Conservation (phyloP, 1,140 invertebrate species). For the Rhopalosiphum padi region DNA sequence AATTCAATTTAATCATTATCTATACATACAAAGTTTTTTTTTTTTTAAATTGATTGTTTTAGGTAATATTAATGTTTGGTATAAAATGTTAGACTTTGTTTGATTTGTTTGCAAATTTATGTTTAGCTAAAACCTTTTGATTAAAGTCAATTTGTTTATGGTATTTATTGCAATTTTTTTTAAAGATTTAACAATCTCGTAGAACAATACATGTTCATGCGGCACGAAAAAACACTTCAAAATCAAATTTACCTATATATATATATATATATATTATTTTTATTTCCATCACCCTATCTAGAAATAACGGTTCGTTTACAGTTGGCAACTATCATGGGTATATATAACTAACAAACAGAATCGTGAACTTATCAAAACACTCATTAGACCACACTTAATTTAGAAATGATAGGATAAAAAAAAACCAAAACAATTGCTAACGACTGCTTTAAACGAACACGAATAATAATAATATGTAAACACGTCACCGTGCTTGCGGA, state of each 20-base stretch:
- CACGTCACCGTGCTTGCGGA: background rate
- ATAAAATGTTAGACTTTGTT: background rate
- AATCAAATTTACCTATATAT: background rate
- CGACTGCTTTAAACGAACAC: background rate
- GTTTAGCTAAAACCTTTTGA: background rate
- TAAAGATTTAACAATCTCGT: background rate
- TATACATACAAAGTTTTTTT: background rate
- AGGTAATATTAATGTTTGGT: background rate
- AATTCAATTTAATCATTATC: no score
- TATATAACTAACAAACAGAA: background rate
- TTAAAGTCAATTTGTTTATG: background rate
- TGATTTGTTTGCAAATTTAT: background rate
- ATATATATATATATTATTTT: background rate
- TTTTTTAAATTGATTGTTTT: background rate
- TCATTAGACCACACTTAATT: conserved; percentile 8
- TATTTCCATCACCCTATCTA: background rate
- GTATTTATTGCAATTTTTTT: background rate
- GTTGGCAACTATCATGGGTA: background rate
- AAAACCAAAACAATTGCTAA: background rate
- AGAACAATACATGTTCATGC: background rate
- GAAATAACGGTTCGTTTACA: background rate
- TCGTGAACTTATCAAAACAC: background rate
- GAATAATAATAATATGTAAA: conserved; percentile 24
- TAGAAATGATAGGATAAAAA: background rate
- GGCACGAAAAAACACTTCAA: background rate